Conservation (phyloP, 2,113 vertebrate species). For the Lamprologus tigripictilis region DNA sequence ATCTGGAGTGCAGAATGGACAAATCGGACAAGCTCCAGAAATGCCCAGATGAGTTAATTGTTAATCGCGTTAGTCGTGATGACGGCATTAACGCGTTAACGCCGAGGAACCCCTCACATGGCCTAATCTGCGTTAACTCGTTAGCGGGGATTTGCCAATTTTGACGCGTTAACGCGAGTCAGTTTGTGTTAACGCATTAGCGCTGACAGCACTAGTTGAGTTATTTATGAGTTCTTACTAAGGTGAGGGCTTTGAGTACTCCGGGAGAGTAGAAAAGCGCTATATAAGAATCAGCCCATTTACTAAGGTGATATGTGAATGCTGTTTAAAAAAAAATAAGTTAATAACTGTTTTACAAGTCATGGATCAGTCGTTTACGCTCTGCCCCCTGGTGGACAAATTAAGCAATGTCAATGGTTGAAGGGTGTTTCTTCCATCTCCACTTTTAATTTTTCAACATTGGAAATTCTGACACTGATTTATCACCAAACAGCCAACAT, state of each 20-base stretch:
- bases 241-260: background rate
- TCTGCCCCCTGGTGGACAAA: background rate
- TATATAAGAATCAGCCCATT: background rate
- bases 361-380: rapidly evolving
- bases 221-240: background rate
- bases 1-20: background rate
- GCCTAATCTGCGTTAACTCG: background rate
- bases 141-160: background rate
- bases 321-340: rapidly evolving
- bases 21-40: background rate
- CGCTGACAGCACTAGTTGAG: background rate
- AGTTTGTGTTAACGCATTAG: rapidly evolving
- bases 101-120: rapidly evolving
- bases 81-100: rapidly evolving
- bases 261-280: background rate
- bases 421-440: background rate
- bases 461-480: background rate
- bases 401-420: background rate
- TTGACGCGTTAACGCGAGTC: rapidly evolving
- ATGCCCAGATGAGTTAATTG: background rate
- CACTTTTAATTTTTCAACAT: background rate
- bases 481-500: background rate
- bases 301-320: background rate
- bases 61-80: rapidly evolving
- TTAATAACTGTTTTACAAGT: background rate